These are phyloP conservation scores for Eutolmus rufibarbis DNA, from an alignment of 2,888 invertebrate species.

Conservation along the genomic window DNA sequence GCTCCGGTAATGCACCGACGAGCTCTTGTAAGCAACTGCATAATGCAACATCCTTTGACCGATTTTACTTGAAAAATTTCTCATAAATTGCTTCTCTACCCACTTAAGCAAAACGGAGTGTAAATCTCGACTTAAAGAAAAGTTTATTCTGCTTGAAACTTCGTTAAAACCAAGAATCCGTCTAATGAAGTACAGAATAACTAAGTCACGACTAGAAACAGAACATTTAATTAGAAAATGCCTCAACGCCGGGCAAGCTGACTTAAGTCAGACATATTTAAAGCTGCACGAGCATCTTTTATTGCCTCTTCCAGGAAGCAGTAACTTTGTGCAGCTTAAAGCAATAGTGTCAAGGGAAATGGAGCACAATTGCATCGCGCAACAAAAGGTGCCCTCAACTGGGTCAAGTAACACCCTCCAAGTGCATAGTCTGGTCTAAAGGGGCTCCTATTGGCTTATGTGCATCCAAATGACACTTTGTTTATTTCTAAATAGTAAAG, in stretches of 20 bases:
- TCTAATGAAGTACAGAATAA: background rate
- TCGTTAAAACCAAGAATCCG: background rate
- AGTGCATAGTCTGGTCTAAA: conserved; percentile 23
- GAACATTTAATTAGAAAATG: background rate
- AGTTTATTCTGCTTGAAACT: background rate
- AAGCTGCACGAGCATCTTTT: background rate
- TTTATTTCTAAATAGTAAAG: conserved; percentile 7
- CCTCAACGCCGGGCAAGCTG: background rate
- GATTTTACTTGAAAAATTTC: background rate
- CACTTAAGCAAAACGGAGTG: background rate
- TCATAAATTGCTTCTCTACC: background rate
- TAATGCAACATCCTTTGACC: background rate
- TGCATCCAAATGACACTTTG: conserved; percentile 32
- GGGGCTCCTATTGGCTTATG: conserved; percentile 24
- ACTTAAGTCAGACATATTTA: background rate
- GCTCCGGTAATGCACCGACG: background rate
- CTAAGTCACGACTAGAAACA: background rate
- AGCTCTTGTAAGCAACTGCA: background rate
- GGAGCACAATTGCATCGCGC: background rate
- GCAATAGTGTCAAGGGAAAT: conserved; percentile 30
- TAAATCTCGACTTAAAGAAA: background rate
- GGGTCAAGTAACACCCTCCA: conserved; percentile 28
- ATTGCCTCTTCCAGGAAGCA: background rate
- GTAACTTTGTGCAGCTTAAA: background rate
- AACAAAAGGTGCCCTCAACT: conserved; percentile 25